A percentile compares a stretch with the other conserved stretches of the same genome.
Conservation (phyloP, 2,113 vertebrate genomes). For the Mirza zaza region DNA sequence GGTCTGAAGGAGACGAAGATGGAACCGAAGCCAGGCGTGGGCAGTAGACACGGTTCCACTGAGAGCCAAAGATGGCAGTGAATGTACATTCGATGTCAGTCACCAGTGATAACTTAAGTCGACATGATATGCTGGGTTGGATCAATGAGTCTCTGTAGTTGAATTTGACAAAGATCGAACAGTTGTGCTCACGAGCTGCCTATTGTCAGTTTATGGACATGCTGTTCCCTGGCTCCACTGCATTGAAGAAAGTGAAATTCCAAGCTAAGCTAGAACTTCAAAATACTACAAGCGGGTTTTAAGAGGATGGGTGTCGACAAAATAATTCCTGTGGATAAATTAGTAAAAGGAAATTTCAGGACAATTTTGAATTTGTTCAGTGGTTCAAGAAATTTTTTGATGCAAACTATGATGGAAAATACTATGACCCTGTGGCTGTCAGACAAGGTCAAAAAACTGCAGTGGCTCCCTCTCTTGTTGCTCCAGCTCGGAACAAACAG, state of each 20-base stretch:
- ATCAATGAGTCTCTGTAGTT: no score
- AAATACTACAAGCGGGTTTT: constrained; percentile 96
- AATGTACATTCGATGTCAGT: no score
- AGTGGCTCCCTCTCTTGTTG: constrained; percentile 82
- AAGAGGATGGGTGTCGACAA: constrained; percentile 97
- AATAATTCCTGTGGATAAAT: constrained; percentile 91
- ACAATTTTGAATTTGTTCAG: constrained; percentile 91
- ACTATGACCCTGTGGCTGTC: constrained; percentile 90
- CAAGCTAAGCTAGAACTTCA: constrained; percentile 97
- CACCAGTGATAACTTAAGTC: no score
- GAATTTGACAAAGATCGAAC: no score
- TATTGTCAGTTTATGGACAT: constrained; percentile 99
- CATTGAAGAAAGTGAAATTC: constrained; percentile 98
- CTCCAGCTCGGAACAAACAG: constrained; percentile 91
- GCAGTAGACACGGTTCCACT: no score
- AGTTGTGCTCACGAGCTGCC: constrained; percentile 80
- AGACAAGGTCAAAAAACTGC: constrained; percentile 89
- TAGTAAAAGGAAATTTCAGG: constrained; percentile 92
- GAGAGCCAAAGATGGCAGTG: no score
- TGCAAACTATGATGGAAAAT: constrained; percentile 87
- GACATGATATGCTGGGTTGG: no score
- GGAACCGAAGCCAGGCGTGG: no score
- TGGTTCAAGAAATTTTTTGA: constrained; percentile 95
- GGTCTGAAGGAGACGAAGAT: no score
- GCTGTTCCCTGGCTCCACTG: constrained; percentile 95